Percentiles rank a stretch among this genome's conserved stretches.
phyloP scores from a whole-genome alignment of 2,113 vertebrate species.

The Nymphicus hollandicus region DNA sequence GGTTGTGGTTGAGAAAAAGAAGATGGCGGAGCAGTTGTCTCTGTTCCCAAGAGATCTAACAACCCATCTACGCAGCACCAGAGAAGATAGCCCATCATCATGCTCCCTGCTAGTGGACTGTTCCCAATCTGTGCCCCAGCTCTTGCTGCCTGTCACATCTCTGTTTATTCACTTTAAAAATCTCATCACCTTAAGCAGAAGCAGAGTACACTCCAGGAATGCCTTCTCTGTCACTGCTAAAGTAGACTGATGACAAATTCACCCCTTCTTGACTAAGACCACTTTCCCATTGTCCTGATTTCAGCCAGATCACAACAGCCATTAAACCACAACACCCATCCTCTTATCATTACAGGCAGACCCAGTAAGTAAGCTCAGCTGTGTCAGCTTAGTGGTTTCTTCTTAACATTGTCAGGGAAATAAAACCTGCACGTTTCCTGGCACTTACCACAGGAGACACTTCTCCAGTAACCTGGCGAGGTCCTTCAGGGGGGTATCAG shows the following conservation, averaged over 20 bases:
- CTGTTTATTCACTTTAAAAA: background rate
- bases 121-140: background rate
- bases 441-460: background rate
- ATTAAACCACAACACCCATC: background rate
- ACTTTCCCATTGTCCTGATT: background rate
- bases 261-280: background rate
- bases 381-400: background rate
- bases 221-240: background rate
- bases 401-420: background rate
- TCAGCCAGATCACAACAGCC: background rate
- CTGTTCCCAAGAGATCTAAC: background rate
- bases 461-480: accelerated
- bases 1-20: background rate
- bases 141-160: background rate
- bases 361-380: background rate
- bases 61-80: background rate
- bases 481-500: background rate
- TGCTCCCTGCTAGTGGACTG: background rate
- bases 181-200: background rate
- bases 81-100: background rate
- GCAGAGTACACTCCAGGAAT: background rate
- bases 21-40: background rate
- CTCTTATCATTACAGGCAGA: background rate
- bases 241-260: constrained; percentile 1
- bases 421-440: background rate